Evolutionary conservation across 2,113 vertebrate genomes (phyloP).

Genomic region (Cnemophilus loriae): DNA sequence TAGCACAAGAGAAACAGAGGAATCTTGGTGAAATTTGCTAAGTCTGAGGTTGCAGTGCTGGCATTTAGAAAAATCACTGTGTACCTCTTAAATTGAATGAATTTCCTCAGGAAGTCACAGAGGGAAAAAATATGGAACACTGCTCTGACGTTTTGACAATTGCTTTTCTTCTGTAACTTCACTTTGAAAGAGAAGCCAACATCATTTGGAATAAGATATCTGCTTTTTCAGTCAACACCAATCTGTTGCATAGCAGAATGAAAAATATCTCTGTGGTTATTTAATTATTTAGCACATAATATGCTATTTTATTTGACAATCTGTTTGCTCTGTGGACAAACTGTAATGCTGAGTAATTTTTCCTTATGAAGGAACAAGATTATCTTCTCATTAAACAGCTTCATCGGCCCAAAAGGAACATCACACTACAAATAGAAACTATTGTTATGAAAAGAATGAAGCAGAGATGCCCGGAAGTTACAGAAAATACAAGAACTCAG

Average conservation of each 20-base stretch:
- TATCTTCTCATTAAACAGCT: constrained; percentile 38
- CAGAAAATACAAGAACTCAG: background rate
- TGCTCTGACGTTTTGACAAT: background rate
- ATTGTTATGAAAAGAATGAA: background rate
- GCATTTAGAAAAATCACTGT: background rate
- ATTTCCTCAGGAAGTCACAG: background rate
- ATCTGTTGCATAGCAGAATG: constrained; percentile 11
- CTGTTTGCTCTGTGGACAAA: constrained; percentile 55
- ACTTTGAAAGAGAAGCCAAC: constrained; percentile 3
- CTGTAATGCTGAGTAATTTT: constrained; percentile 47
- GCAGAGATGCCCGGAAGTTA: background rate
- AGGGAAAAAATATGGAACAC: background rate
- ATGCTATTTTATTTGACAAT: constrained; percentile 43
- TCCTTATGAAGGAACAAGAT: constrained; percentile 42
- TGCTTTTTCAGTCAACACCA: background rate
- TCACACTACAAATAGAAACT: background rate
- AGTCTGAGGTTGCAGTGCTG: background rate
- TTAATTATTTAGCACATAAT: constrained; percentile 53
- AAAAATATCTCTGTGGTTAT: constrained; percentile 18
- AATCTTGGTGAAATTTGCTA: background rate
- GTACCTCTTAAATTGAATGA: background rate
- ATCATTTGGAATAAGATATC: constrained; percentile 5
- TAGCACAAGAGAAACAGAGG: background rate
- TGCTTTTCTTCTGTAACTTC: background rate
- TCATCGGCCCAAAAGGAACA: background rate